Evolutionary conservation across 1,140 invertebrate species (phyloP).

Genomic region (Aradophagus sp.): DNA sequence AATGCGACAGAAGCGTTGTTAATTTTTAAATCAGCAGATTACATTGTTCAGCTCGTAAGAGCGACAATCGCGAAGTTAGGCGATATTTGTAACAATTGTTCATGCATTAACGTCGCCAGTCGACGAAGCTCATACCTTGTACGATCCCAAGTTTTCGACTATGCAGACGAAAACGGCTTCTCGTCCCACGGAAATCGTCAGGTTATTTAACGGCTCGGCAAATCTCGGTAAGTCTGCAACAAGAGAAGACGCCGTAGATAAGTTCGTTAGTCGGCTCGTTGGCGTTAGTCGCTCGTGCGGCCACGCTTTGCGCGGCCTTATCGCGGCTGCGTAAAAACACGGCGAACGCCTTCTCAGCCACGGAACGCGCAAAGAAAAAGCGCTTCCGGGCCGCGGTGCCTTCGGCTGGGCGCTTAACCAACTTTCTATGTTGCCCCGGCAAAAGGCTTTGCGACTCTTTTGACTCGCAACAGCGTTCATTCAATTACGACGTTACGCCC

Average conservation of each 20-base stretch:
- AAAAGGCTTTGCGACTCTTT: conserved; percentile 44
- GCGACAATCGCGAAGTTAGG: too few species aligned
- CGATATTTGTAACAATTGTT: too few species aligned
- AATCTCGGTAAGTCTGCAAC: conserved; percentile 82
- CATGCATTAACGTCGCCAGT: too few species aligned
- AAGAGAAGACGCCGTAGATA: conserved; percentile 29
- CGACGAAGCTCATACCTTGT: too few species aligned
- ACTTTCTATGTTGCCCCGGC: conserved; percentile 35
- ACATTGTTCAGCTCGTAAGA: too few species aligned
- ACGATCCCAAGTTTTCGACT: conserved; percentile 85
- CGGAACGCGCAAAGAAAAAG: conserved; percentile 23
- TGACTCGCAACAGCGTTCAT: conserved; percentile 33
- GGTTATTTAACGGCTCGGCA: conserved; percentile 85
- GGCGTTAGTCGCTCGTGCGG: conserved; percentile 25
- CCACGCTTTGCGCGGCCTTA: conserved; percentile 20
- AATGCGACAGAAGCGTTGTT: too few species aligned
- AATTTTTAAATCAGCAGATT: too few species aligned
- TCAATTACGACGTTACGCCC: conserved; percentile 33
- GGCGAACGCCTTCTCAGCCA: conserved; percentile 10
- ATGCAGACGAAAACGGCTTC: conserved; percentile 86
- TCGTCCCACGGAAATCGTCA: conserved; percentile 85
- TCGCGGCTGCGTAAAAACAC: conserved; percentile 24
- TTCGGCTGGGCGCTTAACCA: conserved; percentile 37
- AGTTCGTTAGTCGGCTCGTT: conserved; percentile 26
- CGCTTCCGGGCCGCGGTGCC: conserved; percentile 20